These are phyloP conservation scores for Drosophila pruinosa DNA, from an alignment of 1,140 invertebrate genomes.

Conservation along the genomic window DNA sequence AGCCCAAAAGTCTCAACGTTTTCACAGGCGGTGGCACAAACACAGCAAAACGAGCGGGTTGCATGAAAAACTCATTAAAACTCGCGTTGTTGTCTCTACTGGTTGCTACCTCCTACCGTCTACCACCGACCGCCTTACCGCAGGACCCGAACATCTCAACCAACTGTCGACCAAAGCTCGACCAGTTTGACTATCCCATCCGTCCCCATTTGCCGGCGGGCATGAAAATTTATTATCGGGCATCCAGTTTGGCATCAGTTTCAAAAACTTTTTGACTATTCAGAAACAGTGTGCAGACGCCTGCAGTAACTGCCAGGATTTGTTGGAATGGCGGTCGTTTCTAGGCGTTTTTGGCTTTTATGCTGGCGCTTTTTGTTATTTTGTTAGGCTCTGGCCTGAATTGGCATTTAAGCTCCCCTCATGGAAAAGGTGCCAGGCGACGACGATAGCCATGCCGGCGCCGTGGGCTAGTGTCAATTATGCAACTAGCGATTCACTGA, in stretches of 20 bases:
- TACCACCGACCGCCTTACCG: not conserved
- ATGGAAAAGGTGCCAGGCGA: slow-evolving; percentile 25
- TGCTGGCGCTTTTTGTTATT: slow-evolving; percentile 6
- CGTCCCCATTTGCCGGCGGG: slow-evolving; percentile 36
- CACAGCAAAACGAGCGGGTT: slow-evolving; percentile 25
- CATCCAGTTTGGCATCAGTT: slow-evolving; percentile 72
- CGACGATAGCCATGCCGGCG: slow-evolving; percentile 19
- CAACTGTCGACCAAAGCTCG: not conserved
- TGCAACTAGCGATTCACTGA: slow-evolving; percentile 62
- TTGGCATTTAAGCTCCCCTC: slow-evolving; percentile 45
- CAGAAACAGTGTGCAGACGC: slow-evolving; percentile 31
- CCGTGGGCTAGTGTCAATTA: slow-evolving; percentile 56
- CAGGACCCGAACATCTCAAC: not conserved
- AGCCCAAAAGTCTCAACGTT: not conserved
- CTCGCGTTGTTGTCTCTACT: slow-evolving; percentile 60
- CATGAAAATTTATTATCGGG: slow-evolving; percentile 72
- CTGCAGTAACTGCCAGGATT: not conserved
- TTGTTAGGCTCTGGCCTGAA: slow-evolving; percentile 40
- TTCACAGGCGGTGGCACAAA: slow-evolving; percentile 6
- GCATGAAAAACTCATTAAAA: slow-evolving; percentile 78
- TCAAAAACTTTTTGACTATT: slow-evolving; percentile 75
- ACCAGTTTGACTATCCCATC: not conserved
- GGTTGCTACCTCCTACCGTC: slow-evolving; percentile 30
- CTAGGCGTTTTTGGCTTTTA: slow-evolving; percentile 22
- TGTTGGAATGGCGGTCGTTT: not conserved